Evolutionary conservation across 2,113 vertebrate species (phyloP).

Genomic region (Oceanodroma tethys): DNA sequence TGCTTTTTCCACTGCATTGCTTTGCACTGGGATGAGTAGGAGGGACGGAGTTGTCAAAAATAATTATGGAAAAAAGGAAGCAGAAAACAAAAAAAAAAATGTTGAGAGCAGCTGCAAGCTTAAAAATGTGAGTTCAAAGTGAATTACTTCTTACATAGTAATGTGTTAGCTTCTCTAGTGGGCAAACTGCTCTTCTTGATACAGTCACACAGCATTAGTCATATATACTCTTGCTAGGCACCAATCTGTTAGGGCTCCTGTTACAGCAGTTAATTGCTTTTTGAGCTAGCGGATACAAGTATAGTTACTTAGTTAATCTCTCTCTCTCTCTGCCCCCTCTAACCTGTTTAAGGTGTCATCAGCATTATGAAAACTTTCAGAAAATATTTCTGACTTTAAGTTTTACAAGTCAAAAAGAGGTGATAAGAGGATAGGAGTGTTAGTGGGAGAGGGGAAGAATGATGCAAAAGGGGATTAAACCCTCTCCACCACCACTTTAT

Average conservation of each 20-base stretch:
- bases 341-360: neutral
- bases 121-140: constrained; percentile 2
- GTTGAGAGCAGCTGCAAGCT: neutral
- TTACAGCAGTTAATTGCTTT: constrained; percentile 23
- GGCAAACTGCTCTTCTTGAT: constrained; percentile 22
- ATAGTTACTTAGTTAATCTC: neutral
- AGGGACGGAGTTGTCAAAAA: neutral
- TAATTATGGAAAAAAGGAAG: neutral
- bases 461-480: neutral
- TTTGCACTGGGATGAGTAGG: neutral
- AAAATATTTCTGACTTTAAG: constrained; percentile 11
- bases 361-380: neutral
- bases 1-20: neutral
- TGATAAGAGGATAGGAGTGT: neutral
- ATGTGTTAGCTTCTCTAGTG: neutral
- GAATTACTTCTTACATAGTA: neutral
- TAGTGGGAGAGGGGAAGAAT: neutral
- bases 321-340: neutral
- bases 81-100: neutral
- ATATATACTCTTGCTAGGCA: neutral
- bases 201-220: constrained; percentile 30
- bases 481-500: neutral
- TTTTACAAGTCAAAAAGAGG: neutral
- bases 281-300: neutral
- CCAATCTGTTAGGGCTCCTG: neutral